Conservation (phyloP, 2,113 vertebrate genomes). For the Cnemophilus loriae region DNA sequence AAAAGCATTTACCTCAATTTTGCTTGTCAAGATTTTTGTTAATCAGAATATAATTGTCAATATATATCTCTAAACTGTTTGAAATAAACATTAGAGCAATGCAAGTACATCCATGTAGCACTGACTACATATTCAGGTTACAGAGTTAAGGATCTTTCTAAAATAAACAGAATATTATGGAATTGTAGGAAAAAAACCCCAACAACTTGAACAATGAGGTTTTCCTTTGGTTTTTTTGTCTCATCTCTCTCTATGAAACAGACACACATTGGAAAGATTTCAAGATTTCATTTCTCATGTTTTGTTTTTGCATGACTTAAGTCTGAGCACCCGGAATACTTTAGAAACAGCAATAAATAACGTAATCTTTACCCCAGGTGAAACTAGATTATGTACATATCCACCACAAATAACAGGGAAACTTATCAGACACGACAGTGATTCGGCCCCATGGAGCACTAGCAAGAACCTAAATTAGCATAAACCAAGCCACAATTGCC, state of each 20-base stretch:
- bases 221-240: neutral
- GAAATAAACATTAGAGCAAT: neutral
- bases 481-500: neutral
- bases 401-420: neutral
- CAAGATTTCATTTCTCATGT: neutral
- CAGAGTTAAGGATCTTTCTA: neutral
- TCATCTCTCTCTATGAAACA: neutral
- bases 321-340: neutral
- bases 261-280: neutral
- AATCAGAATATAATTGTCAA: neutral
- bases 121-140: neutral
- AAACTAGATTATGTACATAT: neutral
- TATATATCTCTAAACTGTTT: neutral
- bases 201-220: neutral
- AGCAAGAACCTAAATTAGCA: neutral
- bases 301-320: constrained; percentile 1
- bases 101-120: neutral
- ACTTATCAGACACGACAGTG: neutral
- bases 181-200: neutral
- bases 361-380: neutral
- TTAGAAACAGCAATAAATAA: neutral
- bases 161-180: neutral
- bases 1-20: neutral
- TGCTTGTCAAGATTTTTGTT: neutral
- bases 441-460: neutral